Percentiles rank a stretch among this genome's conserved stretches.
phyloP scores from a whole-genome alignment of 2,888 invertebrate genomes.

The Ornithoptera priamus region DNA sequence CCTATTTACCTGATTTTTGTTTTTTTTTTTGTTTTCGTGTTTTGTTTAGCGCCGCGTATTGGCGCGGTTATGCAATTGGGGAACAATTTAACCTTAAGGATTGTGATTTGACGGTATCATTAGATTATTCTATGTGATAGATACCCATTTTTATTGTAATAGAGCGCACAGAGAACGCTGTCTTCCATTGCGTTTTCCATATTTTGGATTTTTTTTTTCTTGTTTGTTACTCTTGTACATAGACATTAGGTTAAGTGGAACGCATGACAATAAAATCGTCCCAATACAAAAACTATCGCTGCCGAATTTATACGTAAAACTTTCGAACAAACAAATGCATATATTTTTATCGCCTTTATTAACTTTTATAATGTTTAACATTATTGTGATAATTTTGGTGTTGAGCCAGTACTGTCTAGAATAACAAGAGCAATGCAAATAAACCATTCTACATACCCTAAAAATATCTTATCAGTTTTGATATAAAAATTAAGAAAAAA shows the following conservation, averaged over 20 bases:
- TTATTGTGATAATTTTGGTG: conserved; percentile 60
- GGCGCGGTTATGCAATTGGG: conserved; percentile 66
- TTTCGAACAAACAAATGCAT: conserved; percentile 58
- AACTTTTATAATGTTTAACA: conserved; percentile 51
- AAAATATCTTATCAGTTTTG: background rate
- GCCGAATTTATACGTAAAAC: conserved; percentile 54
- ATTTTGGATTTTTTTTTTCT: conserved; percentile 40
- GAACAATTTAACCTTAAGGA: conserved; percentile 76
- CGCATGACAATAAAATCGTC: conserved; percentile 67
- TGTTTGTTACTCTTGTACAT: conserved; percentile 50
- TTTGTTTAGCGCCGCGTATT: conserved; percentile 60
- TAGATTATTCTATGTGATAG: conserved; percentile 75
- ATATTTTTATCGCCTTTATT: conserved; percentile 44
- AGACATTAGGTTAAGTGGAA: conserved; percentile 54
- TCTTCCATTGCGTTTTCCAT: conserved; percentile 74
- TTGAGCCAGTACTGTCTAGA: conserved; percentile 53
- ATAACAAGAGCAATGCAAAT: conserved; percentile 48
- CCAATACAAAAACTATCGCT: conserved; percentile 46
- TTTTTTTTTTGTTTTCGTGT: conserved; percentile 55
- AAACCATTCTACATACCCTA: background rate
- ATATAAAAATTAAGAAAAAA: background rate
- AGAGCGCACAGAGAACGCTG: conserved; percentile 62
- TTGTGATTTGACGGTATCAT: conserved; percentile 75
- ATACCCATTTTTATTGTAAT: conserved; percentile 56
- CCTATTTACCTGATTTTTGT: conserved; percentile 75